Conservation (phyloP, 2,113 vertebrate species). For the Pedionomus torquatus region DNA sequence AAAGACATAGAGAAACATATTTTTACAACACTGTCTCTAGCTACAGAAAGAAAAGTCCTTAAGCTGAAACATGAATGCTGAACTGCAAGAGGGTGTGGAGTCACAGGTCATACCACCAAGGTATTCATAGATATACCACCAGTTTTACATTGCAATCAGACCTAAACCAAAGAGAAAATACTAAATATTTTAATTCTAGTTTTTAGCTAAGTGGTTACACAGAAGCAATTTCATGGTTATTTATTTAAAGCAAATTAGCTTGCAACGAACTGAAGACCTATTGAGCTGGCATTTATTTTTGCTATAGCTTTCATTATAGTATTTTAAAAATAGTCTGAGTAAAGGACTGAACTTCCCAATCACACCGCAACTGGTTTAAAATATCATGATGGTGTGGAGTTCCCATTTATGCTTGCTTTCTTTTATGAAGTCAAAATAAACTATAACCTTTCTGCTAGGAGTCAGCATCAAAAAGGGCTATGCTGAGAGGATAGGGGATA, state of each 20-base stretch:
- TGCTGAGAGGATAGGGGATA: background rate
- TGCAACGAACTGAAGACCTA: background rate
- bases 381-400: background rate
- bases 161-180: background rate
- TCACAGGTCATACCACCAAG: background rate
- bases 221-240: rapidly evolving
- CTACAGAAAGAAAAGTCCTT: background rate
- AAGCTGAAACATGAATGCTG: background rate
- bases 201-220: background rate
- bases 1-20: background rate
- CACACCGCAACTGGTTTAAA: background rate
- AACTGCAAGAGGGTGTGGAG: background rate
- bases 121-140: background rate
- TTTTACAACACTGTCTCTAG: background rate
- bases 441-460: background rate
- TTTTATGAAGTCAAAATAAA: background rate
- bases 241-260: background rate
- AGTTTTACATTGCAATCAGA: background rate
- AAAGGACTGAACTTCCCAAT: background rate
- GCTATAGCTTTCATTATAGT: background rate
- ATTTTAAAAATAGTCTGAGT: background rate
- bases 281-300: background rate
- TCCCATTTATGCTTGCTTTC: background rate
- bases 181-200: background rate
- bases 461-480: background rate